Conservation (phyloP, 2,113 vertebrate genomes). For the Cynopterus brachyotis region DNA sequence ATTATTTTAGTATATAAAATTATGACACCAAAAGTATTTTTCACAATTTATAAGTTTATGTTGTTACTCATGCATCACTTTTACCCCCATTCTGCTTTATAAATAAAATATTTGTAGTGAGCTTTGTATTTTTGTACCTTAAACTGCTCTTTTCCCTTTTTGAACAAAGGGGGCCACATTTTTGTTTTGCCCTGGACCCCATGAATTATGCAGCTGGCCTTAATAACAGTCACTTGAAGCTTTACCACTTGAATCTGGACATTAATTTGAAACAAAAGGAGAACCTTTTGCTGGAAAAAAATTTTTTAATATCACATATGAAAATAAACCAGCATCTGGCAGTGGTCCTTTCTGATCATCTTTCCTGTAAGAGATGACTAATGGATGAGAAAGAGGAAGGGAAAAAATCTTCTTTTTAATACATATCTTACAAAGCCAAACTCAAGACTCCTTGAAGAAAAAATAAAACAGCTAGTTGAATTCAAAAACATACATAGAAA, state of each 20-base stretch:
- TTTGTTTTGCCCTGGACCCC: background rate
- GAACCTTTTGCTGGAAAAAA: background rate
- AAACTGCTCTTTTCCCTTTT: background rate
- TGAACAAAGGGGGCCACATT: background rate
- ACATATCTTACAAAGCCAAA: background rate
- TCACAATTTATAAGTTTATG: background rate
- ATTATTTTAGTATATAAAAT: background rate
- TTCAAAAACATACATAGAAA: background rate
- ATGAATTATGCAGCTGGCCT: background rate
- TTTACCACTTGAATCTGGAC: background rate
- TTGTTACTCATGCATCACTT: background rate
- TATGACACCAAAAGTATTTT: background rate
- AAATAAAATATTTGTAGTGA: background rate
- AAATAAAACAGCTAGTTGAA: background rate
- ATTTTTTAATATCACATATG: background rate
- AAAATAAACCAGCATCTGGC: background rate
- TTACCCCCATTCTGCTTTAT: background rate
- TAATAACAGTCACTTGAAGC: background rate
- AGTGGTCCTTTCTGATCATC: background rate
- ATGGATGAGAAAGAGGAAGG: background rate
- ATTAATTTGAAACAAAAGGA: background rate
- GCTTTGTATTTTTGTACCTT: background rate
- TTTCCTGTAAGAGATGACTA: background rate
- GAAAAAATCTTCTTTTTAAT: background rate
- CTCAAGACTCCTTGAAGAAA: background rate